Base-by-base conservation (phyloP, 1,140 invertebrate genomes). In the Cotesia chilonis region DNA sequence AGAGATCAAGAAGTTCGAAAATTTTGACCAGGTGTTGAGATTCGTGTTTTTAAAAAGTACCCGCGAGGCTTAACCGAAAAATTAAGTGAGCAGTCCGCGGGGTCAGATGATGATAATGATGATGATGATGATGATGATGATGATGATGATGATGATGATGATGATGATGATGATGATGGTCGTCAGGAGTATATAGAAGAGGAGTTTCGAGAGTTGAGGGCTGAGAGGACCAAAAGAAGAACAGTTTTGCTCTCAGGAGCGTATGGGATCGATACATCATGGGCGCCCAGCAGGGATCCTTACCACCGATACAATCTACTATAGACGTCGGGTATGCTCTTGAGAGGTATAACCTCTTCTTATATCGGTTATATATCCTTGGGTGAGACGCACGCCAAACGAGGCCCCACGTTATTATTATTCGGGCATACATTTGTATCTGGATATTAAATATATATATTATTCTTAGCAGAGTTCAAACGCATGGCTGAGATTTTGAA, bases 261-360 rank as follows among this genome's bases (percentile, higher is more conserved):
- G 83, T 81, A 81, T 78, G 77, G 80, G 81, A 85, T 84, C 83
- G 84, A 85, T 85, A 82, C 81, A 84, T 85, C 83, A 85, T 79
- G 79, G 76, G 68, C 72, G 47, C 78, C 68, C 83, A 80, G 79
- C 82, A 61, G 83, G 83, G 71, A 63, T 76, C 74, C 76, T 76
- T 70, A 36, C 63, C 63, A 41, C 70, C 74, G 81, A 83, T 83
- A 83, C 76, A 72, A 83, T 83, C 81, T 69, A 14, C 57, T 47
- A 6, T 47, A 47, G 6, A 10, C 41, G 6, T 10, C 10, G 28
- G 28, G 28, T 28, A 28, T 38, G 69, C 57, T 52, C 69, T 54
- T 60, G 63, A 14, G 20, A 41, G n/a, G 20, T 64, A 54, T 55
- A 71, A 66, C 60, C 64, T 71, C 61, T 28, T 36, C 64, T 71